Percentiles rank a stretch among this genome's conserved stretches.
These are phyloP conservation scores for Tamandua tetradactyla DNA, from an alignment of 2,797 vertebrate species.

Conservation along the genomic window DNA sequence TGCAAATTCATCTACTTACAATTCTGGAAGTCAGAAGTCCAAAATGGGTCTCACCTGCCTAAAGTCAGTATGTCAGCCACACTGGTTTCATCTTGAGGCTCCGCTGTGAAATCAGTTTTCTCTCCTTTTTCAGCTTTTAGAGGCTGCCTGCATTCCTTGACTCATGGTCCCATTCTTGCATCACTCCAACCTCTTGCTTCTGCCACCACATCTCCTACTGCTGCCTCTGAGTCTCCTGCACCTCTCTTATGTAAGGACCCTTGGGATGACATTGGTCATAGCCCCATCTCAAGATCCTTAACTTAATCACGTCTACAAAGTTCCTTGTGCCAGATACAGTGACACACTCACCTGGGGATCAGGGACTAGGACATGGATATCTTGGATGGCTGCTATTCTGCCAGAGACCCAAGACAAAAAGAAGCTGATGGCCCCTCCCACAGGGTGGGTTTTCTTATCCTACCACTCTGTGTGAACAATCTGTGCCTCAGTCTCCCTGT, in stretches of 20 bases:
- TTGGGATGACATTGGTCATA: not conserved
- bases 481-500: not conserved
- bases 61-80: too few relatives aligned
- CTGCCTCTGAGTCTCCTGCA: too few relatives aligned
- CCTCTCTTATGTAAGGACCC: not conserved
- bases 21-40: not conserved
- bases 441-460: not conserved
- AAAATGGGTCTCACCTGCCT: not conserved
- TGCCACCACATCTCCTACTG: too few relatives aligned
- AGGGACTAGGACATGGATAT: not conserved
- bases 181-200: not conserved
- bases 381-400: not conserved
- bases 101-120: not conserved
- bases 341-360: not conserved
- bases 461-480: not conserved
- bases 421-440: not conserved
- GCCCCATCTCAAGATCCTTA: not conserved
- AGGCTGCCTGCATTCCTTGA: not conserved
- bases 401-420: not conserved
- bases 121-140: not conserved
- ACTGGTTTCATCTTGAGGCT: not conserved
- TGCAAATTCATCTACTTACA: too few relatives aligned
- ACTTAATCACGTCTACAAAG: not conserved
- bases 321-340: not conserved
- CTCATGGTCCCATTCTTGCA: not conserved